These are phyloP conservation scores for Stegodyphus mimosarum DNA, from an alignment of 1,140 invertebrate species.

Conservation along the genomic window DNA sequence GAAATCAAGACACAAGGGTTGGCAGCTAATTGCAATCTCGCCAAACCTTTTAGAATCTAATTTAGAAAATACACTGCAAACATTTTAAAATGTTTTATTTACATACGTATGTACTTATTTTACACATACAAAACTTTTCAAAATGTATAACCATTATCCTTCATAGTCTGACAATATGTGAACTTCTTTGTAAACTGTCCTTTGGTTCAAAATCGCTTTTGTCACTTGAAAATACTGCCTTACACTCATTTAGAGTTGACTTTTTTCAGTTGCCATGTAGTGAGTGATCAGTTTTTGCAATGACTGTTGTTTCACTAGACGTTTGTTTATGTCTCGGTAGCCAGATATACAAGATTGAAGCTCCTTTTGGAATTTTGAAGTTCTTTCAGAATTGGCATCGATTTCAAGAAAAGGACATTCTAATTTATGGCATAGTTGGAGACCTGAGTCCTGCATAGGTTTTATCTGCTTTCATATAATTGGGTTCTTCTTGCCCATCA, in stretches of 20 bases:
- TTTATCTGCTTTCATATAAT: neutral
- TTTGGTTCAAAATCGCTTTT: constrained; percentile 12
- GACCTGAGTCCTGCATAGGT: neutral
- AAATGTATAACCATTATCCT: no score
- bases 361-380: no score
- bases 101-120: constrained; percentile 1
- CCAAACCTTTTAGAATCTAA: neutral
- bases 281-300: constrained; percentile 2
- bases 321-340: neutral
- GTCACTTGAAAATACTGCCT: constrained; percentile 5
- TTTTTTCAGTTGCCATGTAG: constrained; percentile 12
- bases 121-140: constrained; percentile 10
- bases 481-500: constrained; percentile 2
- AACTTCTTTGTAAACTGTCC: neutral
- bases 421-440: no score
- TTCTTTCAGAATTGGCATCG: no score
- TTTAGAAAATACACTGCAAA: constrained; percentile 9
- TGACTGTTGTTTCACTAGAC: constrained; percentile 15
- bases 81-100: constrained; percentile 14
- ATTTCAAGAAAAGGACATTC: no score
- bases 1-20: no score
- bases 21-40: neutral
- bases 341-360: no score
- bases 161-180: constrained; percentile 2
- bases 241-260: constrained; percentile 13